Percentiles rank a stretch among this genome's conserved stretches.
These are phyloP conservation scores for Synergus gifuensis DNA, from an alignment of 2,888 invertebrate species.

Conservation along the genomic window DNA sequence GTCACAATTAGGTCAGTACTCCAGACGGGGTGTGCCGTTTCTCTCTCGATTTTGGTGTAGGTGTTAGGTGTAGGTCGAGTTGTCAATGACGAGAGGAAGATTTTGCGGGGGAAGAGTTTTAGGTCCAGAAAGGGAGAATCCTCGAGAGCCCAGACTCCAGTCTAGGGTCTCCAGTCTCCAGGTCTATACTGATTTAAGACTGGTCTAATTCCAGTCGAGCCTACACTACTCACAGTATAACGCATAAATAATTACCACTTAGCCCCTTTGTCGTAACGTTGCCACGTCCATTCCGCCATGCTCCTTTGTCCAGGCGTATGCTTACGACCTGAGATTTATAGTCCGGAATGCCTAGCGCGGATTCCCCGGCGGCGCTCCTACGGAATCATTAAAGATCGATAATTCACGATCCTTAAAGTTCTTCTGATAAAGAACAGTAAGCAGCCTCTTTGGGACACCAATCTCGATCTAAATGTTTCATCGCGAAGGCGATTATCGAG, in stretches of 20 bases:
- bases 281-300: conserved; percentile 57
- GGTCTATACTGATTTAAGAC: conserved; percentile 70
- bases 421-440: conserved; percentile 32
- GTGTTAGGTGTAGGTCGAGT: conserved; percentile 58
- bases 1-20: conserved; percentile 76
- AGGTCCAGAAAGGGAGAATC: conserved; percentile 45
- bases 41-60: conserved; percentile 64
- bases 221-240: conserved; percentile 60
- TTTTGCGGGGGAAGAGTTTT: conserved; percentile 42
- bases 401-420: conserved; percentile 59
- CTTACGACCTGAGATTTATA: conserved; percentile 70
- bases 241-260: conserved; percentile 75
- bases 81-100: conserved; percentile 53
- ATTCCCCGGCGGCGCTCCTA: conserved; percentile 56
- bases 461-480: background rate
- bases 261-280: conserved; percentile 68
- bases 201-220: conserved; percentile 66
- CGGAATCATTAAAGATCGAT: conserved; percentile 70
- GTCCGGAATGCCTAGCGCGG: conserved; percentile 59
- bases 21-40: conserved; percentile 66
- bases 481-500: background rate
- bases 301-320: conserved; percentile 65
- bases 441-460: conserved; percentile 25
- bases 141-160: conserved; percentile 24
- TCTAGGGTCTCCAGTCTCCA: conserved; percentile 51